Conservation (phyloP, 2,888 invertebrate genomes). For the Ephialtes manifestator region DNA sequence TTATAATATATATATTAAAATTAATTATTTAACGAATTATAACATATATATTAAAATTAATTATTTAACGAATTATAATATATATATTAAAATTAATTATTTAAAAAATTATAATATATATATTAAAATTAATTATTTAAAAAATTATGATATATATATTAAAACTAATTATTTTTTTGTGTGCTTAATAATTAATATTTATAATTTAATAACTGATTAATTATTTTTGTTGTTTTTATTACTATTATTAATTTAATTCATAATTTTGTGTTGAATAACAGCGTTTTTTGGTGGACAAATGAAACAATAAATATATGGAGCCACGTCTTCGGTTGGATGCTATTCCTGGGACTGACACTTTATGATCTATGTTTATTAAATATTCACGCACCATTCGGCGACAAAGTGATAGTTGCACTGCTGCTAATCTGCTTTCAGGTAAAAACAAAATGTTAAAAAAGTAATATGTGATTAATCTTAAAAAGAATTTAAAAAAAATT, state of each 20-base stretch:
- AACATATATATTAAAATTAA: too few relatives aligned
- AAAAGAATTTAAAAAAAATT: too few relatives aligned
- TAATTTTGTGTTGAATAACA: slow-evolving; percentile 85
- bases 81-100: too few relatives aligned
- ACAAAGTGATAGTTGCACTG: slow-evolving; percentile 94
- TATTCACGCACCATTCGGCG: slow-evolving; percentile 92
- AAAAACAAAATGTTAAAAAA: background rate
- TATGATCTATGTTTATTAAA: slow-evolving; percentile 94
- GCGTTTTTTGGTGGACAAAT: slow-evolving; percentile 98
- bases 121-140: too few relatives aligned
- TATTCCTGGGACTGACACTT: slow-evolving; percentile 94
- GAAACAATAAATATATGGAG: slow-evolving; percentile 99
- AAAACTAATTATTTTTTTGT: too few relatives aligned
- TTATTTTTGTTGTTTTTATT: slow-evolving; percentile 34
- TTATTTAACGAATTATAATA: too few relatives aligned
- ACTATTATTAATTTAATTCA: background rate
- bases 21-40: too few relatives aligned
- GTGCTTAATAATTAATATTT: background rate
- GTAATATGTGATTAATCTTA: too few relatives aligned
- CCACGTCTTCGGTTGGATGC: slow-evolving; percentile 94
- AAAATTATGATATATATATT: too few relatives aligned
- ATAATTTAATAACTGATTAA: slow-evolving; percentile 49
- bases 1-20: too few relatives aligned
- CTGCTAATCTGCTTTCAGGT: slow-evolving; percentile 95
- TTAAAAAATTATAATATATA: too few relatives aligned